Conservation (phyloP, 2,797 vertebrate genomes). For the Peromyscus aztecus region DNA sequence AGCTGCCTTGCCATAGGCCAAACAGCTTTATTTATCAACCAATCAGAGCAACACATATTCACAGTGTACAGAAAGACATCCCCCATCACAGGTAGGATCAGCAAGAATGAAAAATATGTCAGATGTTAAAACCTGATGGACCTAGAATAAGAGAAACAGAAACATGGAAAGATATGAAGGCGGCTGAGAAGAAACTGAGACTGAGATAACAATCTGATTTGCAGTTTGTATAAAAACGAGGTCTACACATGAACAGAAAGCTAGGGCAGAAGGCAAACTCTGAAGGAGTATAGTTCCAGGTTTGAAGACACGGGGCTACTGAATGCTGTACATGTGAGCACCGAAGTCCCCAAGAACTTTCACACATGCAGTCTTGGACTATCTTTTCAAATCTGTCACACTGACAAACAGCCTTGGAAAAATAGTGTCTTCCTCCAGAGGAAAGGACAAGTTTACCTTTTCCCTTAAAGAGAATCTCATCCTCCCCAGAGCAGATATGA, state of each 20-base stretch:
- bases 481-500: neutral
- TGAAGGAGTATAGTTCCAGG: neutral
- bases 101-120: neutral
- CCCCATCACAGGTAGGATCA: neutral
- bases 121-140: slow-evolving; percentile 40
- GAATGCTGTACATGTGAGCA: neutral
- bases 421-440: neutral
- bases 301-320: neutral
- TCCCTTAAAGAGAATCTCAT: neutral
- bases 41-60: too few relatives aligned
- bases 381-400: slow-evolving; percentile 15
- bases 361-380: neutral
- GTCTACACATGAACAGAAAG: neutral
- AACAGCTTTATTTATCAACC: too few relatives aligned
- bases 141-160: neutral
- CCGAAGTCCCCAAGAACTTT: slow-evolving; percentile 11
- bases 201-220: neutral
- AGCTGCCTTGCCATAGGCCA: too few relatives aligned
- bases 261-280: neutral
- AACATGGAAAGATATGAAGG: neutral
- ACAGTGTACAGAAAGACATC: too few relatives aligned
- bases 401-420: slow-evolving; percentile 56
- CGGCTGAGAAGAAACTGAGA: neutral
- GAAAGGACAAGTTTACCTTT: neutral
- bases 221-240: neutral